Evolutionary conservation across 2,113 vertebrate genomes (phyloP).

Genomic region (Recurvirostra avosetta): DNA sequence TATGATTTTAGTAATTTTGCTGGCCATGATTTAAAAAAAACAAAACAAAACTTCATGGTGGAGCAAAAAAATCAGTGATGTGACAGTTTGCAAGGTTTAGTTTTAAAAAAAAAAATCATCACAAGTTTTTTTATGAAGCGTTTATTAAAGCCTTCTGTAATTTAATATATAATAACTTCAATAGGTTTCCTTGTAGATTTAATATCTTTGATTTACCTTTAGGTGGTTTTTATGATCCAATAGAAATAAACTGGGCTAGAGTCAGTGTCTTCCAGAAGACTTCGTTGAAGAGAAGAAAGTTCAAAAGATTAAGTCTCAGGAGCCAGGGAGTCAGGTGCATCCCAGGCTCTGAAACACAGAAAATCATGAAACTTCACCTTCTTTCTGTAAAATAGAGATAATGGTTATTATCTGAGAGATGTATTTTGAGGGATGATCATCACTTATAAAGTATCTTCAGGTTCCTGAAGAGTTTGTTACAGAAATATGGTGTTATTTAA

Average conservation of each 20-base stretch:
- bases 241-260: background rate
- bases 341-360: background rate
- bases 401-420: background rate
- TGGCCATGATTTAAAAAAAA: background rate
- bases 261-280: background rate
- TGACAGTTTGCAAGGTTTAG: background rate
- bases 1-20: too few relatives aligned
- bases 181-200: background rate
- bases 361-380: background rate
- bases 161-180: background rate
- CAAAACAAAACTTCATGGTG: background rate
- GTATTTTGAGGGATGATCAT: background rate
- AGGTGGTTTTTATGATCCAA: background rate
- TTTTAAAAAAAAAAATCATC: background rate
- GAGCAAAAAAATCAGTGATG: background rate
- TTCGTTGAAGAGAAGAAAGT: background rate
- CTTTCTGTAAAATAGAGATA: background rate
- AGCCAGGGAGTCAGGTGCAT: background rate
- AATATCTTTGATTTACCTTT: background rate
- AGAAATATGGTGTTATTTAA: background rate
- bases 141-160: background rate
- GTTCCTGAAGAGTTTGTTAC: background rate
- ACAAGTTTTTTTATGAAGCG: background rate
- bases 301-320: background rate
- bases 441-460: background rate